These are phyloP conservation scores for Drosophila varians DNA, from an alignment of 1,140 invertebrate species.

Conservation along the genomic window DNA sequence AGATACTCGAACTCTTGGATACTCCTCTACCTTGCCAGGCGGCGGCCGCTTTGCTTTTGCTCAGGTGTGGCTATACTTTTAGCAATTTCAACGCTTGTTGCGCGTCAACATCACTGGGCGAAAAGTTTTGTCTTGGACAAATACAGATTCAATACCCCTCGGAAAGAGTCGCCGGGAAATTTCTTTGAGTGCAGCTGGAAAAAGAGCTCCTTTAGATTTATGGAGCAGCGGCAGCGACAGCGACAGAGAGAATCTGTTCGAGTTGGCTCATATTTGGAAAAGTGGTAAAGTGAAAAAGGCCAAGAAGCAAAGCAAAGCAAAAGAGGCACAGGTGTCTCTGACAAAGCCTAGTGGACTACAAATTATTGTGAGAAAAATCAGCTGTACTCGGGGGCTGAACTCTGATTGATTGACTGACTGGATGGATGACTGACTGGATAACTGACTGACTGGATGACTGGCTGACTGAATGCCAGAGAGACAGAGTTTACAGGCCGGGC, in stretches of 20 bases:
- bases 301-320: neutral
- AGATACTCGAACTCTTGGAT: neutral
- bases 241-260: slow-evolving; percentile 15
- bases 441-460: slow-evolving; percentile 17
- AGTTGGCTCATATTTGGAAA: slow-evolving; percentile 43
- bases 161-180: too few relatives aligned
- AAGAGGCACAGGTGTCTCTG: slow-evolving; percentile 60
- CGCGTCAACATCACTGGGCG: slow-evolving; percentile 54
- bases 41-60: neutral
- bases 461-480: neutral
- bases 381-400: slow-evolving; percentile 46
- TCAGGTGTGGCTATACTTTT: slow-evolving; percentile 37
- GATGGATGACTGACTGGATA: slow-evolving; percentile 25
- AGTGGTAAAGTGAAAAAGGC: slow-evolving; percentile 33
- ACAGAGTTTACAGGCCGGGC: slow-evolving; percentile 10
- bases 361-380: slow-evolving; percentile 82
- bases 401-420: slow-evolving; percentile 53
- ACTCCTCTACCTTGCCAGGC: neutral
- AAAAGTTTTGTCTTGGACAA: too few relatives aligned
- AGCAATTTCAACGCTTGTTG: slow-evolving; percentile 38
- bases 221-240: slow-evolving; percentile 45
- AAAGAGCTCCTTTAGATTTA: slow-evolving; percentile 68
- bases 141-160: neutral
- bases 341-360: slow-evolving; percentile 70
- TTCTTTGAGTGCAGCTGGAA: slow-evolving; percentile 32